These are phyloP conservation scores for Odontamblyopus rebecca DNA, from an alignment of 2,797 vertebrate species.

Conservation along the genomic window DNA sequence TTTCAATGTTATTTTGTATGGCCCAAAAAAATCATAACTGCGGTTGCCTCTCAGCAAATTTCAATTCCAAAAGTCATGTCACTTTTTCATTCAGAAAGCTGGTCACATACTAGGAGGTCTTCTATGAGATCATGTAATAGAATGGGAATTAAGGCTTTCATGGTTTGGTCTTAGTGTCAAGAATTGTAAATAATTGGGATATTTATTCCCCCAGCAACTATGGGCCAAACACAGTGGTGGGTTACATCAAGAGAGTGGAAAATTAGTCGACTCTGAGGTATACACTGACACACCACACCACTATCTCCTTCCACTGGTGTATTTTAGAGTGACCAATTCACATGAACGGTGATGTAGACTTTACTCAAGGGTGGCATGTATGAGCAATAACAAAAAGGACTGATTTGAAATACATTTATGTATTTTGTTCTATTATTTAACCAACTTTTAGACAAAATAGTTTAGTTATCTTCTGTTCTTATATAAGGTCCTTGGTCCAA, in stretches of 20 bases:
- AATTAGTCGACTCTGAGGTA: neutral
- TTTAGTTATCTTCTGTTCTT: neutral
- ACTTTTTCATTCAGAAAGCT: neutral
- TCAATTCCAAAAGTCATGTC: too few species aligned
- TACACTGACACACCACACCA: neutral
- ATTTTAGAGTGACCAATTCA: too few species aligned
- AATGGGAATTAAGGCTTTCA: neutral
- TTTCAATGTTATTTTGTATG: too few species aligned
- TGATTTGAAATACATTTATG: neutral
- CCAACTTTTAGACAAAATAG: neutral
- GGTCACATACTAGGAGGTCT: neutral
- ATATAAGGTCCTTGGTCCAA: conserved; percentile 3
- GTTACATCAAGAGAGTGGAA: neutral
- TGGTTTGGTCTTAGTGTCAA: neutral
- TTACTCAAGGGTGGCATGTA: neutral
- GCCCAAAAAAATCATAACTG: too few species aligned
- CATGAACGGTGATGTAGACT: neutral
- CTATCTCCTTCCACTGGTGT: too few species aligned
- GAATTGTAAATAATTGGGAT: neutral
- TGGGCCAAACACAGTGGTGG: neutral
- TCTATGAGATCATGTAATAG: neutral
- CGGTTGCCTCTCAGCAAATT: too few species aligned
- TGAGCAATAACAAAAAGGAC: neutral
- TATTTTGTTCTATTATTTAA: neutral
- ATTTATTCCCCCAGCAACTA: neutral